These are phyloP conservation scores for Acrobasis suavella DNA, from an alignment of 2,888 invertebrate genomes.

Conservation along the genomic window DNA sequence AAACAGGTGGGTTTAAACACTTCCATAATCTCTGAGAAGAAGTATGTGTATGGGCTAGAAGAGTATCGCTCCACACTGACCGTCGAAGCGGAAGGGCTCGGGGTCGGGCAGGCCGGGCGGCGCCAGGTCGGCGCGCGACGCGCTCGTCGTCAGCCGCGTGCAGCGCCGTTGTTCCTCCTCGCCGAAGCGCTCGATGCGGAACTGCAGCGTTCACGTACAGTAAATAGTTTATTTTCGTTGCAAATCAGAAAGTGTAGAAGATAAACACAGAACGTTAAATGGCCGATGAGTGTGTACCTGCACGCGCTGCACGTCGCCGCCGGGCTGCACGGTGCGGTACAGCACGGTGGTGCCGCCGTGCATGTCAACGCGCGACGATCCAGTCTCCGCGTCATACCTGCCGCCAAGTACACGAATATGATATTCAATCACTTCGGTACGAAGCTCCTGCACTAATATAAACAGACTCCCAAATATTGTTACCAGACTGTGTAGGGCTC, in stretches of 20 bases:
- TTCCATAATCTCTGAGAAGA: no score
- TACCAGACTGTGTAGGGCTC: constrained; percentile 12
- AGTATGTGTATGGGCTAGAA: no score
- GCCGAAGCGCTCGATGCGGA: constrained; percentile 6
- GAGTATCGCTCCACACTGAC: background rate
- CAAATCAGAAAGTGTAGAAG: background rate
- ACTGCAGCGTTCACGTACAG: background rate
- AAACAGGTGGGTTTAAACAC: no score
- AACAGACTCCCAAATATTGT: background rate
- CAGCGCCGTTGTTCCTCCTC: constrained; percentile 6
- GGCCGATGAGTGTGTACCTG: background rate
- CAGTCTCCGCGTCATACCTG: constrained; percentile 7
- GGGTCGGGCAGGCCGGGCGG: constrained; percentile 12
- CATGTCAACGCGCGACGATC: constrained; percentile 12
- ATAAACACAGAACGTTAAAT: background rate
- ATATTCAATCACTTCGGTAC: no score
- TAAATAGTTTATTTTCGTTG: background rate
- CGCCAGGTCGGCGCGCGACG: background rate
- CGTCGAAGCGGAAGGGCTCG: constrained; percentile 13
- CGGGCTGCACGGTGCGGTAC: background rate
- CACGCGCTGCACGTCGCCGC: constrained; percentile 1
- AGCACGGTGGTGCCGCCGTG: constrained; percentile 12
- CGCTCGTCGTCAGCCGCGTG: background rate
- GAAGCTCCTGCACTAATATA: no score
- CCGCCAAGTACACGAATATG: no score